These are phyloP conservation scores for Drosophila sp. DNA, from an alignment of 1,140 invertebrate genomes.

Conservation along the genomic window DNA sequence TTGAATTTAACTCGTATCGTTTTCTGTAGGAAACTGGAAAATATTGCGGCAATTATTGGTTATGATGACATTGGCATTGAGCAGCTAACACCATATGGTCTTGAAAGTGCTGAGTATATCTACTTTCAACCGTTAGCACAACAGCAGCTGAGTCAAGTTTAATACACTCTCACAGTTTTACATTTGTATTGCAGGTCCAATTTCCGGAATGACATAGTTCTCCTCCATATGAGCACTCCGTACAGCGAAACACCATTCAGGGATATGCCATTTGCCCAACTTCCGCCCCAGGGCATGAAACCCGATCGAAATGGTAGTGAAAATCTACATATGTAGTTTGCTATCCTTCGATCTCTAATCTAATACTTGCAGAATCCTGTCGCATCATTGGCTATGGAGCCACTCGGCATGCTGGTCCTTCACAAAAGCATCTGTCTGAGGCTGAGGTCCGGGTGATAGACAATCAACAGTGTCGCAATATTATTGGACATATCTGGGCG, in stretches of 20 bases:
- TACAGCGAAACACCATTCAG: constrained; percentile 25
- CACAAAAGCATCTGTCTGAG: constrained; percentile 61
- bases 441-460: constrained; percentile 67
- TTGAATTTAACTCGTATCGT: neutral
- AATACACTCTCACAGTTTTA: constrained; percentile 21
- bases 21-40: constrained; percentile 48
- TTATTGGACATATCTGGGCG: constrained; percentile 77
- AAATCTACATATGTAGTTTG: neutral
- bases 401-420: constrained; percentile 60
- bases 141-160: constrained; percentile 41
- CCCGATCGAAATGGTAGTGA: constrained; percentile 56
- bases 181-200: constrained; percentile 50
- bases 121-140: constrained; percentile 75
- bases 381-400: constrained; percentile 79
- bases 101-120: constrained; percentile 68
- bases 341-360: neutral
- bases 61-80: constrained; percentile 63
- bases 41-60: constrained; percentile 68
- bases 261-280: constrained; percentile 49
- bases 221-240: constrained; percentile 50
- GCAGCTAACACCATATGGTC: constrained; percentile 51
- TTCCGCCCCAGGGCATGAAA: constrained; percentile 62
- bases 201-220: constrained; percentile 74
- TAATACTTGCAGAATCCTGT: constrained; percentile 49
- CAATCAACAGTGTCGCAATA: constrained; percentile 60